Evolutionary conservation across 2,888 invertebrate genomes (phyloP).

Genomic region (Dolichomitus sp.): DNA sequence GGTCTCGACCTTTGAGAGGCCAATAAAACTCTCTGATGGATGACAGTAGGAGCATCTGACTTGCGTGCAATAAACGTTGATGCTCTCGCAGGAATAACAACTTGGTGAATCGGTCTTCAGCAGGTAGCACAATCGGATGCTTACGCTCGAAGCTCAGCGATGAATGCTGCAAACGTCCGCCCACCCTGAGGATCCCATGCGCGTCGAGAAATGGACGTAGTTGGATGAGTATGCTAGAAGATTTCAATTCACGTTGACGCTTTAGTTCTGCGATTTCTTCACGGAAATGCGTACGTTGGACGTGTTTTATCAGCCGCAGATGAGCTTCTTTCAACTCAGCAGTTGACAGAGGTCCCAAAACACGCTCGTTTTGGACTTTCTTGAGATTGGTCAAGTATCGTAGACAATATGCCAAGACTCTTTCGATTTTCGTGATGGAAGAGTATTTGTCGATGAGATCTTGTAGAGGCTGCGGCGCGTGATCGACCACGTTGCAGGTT

Average conservation of each 20-base stretch:
- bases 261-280: slow-evolving; percentile 36
- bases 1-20: slow-evolving; percentile 62
- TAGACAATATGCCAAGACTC: too few relatives aligned
- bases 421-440: neutral
- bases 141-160: slow-evolving; percentile 21
- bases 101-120: slow-evolving; percentile 25
- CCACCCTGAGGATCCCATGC: slow-evolving; percentile 62
- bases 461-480: neutral
- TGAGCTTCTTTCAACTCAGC: slow-evolving; percentile 33
- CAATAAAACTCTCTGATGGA: slow-evolving; percentile 60
- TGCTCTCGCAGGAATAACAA: slow-evolving; percentile 65
- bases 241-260: neutral
- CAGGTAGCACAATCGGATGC: slow-evolving; percentile 52
- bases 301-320: neutral
- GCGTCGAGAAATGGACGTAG: slow-evolving; percentile 57
- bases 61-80: slow-evolving; percentile 59
- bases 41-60: slow-evolving; percentile 59
- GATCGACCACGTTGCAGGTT: slow-evolving; percentile 7
- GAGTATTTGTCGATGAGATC: neutral
- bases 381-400: neutral
- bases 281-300: slow-evolving; percentile 22
- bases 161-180: slow-evolving; percentile 57
- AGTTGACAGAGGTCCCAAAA: neutral
- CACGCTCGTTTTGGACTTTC: neutral
- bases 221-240: slow-evolving; percentile 28